Evolutionary conservation across 1,140 invertebrate genomes (phyloP).

Genomic region (Polyergus mexicanus): DNA sequence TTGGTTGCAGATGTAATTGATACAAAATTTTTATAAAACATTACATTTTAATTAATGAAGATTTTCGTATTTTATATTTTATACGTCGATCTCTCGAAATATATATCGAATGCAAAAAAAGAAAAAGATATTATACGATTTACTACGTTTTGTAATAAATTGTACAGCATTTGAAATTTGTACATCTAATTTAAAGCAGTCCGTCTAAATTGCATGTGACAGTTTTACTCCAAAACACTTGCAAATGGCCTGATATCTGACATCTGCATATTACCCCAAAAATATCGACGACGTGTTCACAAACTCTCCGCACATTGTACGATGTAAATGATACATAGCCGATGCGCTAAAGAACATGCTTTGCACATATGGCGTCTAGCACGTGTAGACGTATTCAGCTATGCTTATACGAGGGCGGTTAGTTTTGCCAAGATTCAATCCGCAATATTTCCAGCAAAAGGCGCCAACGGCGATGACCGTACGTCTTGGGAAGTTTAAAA

Average conservation of each 20-base stretch:
- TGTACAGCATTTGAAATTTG: background rate
- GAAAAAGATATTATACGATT: background rate
- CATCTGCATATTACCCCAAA: constrained; percentile 6
- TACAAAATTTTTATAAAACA: constrained; percentile 19
- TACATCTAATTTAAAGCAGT: background rate
- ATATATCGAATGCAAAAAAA: background rate
- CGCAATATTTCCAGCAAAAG: background rate
- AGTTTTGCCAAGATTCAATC: constrained; percentile 57
- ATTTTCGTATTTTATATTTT: background rate
- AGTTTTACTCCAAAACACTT: constrained; percentile 2
- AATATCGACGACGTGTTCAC: background rate
- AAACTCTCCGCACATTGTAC: background rate
- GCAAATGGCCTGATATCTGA: background rate
- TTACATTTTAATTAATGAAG: background rate
- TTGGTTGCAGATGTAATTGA: background rate
- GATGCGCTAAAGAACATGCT: constrained; percentile 39
- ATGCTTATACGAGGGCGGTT: constrained; percentile 21
- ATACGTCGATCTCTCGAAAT: no score
- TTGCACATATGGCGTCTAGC: constrained; percentile 12
- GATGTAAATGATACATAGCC: constrained; percentile 30
- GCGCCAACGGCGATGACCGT: constrained; percentile 15
- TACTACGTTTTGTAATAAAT: background rate
- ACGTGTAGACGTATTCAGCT: constrained; percentile 36
- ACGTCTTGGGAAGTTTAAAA: background rate
- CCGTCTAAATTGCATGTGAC: background rate